Conservation (phyloP, 2,888 invertebrate genomes). For the Drosophila testacea region DNA sequence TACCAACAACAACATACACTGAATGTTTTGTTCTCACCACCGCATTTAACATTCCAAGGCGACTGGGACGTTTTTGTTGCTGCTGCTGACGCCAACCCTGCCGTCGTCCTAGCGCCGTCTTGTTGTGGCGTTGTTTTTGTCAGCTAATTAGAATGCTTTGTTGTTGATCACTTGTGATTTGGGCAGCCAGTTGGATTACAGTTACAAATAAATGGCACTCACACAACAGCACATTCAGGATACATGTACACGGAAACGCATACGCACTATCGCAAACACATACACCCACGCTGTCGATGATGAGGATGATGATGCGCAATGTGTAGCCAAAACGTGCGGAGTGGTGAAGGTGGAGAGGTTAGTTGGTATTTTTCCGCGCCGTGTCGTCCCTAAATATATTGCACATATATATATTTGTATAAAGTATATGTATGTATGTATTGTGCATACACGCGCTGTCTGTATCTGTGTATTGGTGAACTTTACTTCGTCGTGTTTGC, state of each 20-base stretch:
- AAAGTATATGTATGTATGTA: constrained; percentile 39
- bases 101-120: constrained; percentile 49
- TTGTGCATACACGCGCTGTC: constrained; percentile 29
- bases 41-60: constrained; percentile 85
- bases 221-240: constrained; percentile 47
- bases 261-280: constrained; percentile 25
- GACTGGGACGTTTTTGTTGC: constrained; percentile 64
- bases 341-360: constrained; percentile 52
- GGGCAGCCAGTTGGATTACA: constrained; percentile 37
- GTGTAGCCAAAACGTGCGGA: constrained; percentile 53
- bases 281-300: constrained; percentile 28
- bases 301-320: constrained; percentile 54
- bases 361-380: constrained; percentile 76
- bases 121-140: constrained; percentile 14
- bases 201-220: constrained; percentile 54
- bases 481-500: constrained; percentile 57
- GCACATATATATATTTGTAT: constrained; percentile 49
- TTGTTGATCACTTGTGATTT: constrained; percentile 28
- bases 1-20: constrained; percentile 83
- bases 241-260: constrained; percentile 35
- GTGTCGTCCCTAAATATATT: constrained; percentile 72
- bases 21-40: constrained; percentile 84
- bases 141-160: constrained; percentile 32
- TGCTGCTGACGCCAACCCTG: constrained; percentile 19
- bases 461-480: constrained; percentile 60